Evolutionary conservation across 2,888 invertebrate species (phyloP).

Genomic region (Tetranychus truncatus): DNA sequence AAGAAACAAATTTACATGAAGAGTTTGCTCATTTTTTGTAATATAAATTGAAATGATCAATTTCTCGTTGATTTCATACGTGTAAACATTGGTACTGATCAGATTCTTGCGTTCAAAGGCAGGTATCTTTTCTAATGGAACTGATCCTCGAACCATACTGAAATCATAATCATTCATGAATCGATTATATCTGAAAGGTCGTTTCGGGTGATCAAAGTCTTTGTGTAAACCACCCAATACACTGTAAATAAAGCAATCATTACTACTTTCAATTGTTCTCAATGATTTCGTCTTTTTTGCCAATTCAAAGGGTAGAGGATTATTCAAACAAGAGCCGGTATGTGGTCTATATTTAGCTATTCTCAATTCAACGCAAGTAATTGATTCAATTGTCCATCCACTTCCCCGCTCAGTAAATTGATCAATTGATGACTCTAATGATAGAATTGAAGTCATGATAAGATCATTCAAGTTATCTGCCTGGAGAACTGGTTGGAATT

Average conservation of each 20-base stretch:
- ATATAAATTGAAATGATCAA: not conserved
- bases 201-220: not conserved
- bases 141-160: not conserved
- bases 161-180: not conserved
- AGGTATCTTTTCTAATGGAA: not conserved
- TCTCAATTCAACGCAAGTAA: not conserved
- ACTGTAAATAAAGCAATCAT: not conserved
- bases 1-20: no score
- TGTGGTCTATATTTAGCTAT: not conserved
- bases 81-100: not conserved
- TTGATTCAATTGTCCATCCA: not conserved
- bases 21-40: no score
- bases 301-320: not conserved
- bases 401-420: no score
- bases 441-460: no score
- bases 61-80: not conserved
- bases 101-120: not conserved
- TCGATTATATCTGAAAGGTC: not conserved
- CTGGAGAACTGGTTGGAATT: no score
- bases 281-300: no score
- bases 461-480: no score
- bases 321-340: not conserved
- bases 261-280: not conserved
- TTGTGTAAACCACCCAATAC: constrained; percentile 1
- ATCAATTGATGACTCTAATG: no score